These are phyloP conservation scores for Cryptoblepharus egeriae DNA, from an alignment of 2,797 vertebrate genomes.

Conservation along the genomic window DNA sequence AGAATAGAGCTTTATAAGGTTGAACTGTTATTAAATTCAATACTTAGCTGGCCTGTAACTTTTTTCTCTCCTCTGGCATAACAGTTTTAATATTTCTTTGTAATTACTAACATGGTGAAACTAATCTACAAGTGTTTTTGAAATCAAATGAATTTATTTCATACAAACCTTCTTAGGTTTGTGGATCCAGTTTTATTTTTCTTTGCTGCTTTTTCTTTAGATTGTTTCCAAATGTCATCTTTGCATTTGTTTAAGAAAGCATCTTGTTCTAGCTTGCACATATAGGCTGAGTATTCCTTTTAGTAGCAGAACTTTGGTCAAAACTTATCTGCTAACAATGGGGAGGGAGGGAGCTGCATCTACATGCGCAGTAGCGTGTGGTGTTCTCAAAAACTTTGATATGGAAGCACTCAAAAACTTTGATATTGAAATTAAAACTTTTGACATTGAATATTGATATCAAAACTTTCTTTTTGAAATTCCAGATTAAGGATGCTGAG, in stretches of 20 bases:
- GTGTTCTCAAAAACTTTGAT: too few species aligned
- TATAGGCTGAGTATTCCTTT: background rate
- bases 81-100: background rate
- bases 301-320: too few species aligned
- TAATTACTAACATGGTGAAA: background rate
- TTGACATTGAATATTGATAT: too few species aligned
- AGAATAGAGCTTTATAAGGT: too few species aligned
- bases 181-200: background rate
- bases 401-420: too few species aligned
- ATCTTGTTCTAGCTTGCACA: background rate
- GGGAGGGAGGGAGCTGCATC: too few species aligned
- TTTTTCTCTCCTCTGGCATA: background rate
- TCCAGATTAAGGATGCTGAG: too few species aligned
- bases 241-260: background rate
- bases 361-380: too few species aligned
- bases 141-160: background rate
- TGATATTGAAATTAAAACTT: too few species aligned
- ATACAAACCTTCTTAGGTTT: background rate
- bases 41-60: background rate
- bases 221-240: background rate
- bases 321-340: too few species aligned
- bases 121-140: background rate
- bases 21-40: background rate
- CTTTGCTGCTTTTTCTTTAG: too few species aligned
- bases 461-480: too few species aligned